A percentile compares a stretch with the other conserved stretches of the same genome.
phyloP scores from a whole-genome alignment of 2,888 invertebrate genomes.

The Hirtodrosophila alboralis region DNA sequence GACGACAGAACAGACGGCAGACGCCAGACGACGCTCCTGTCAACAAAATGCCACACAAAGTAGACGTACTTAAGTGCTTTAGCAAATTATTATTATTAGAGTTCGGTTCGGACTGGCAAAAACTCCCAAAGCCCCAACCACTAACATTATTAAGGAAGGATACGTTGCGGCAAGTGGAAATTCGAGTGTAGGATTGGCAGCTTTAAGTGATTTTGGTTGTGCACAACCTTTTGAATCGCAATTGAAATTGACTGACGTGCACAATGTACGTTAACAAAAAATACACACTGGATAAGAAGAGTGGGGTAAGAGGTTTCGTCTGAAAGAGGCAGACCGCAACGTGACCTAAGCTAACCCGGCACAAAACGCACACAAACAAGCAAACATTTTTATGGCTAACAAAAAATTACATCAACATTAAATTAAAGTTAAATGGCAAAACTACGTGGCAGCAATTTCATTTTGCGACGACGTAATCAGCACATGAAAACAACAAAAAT shows the following conservation, averaged over 20 bases:
- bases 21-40: conserved; percentile 30
- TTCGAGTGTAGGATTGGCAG: conserved; percentile 54
- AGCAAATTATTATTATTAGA: conserved; percentile 77
- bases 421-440: conserved; percentile 80
- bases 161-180: conserved; percentile 5
- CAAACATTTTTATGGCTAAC: conserved; percentile 68
- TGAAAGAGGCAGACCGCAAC: conserved; percentile 50
- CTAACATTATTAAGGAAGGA: no score
- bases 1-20: conserved; percentile 4
- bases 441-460: conserved; percentile 79
- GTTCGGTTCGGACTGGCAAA: conserved; percentile 29
- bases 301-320: no score
- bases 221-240: conserved; percentile 70
- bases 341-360: conserved; percentile 59
- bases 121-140: no score
- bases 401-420: conserved; percentile 76
- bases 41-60: conserved; percentile 63
- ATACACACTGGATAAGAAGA: no score
- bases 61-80: conserved; percentile 77
- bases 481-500: conserved; percentile 41
- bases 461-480: conserved; percentile 68
- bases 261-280: conserved; percentile 26
- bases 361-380: conserved; percentile 17
- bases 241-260: conserved; percentile 56
- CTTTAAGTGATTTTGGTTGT: conserved; percentile 71